Evolutionary conservation across 1,140 invertebrate genomes (phyloP), one percentile per base, ranked within the genome.

Genomic region (Tetragonula clypearis): DNA sequence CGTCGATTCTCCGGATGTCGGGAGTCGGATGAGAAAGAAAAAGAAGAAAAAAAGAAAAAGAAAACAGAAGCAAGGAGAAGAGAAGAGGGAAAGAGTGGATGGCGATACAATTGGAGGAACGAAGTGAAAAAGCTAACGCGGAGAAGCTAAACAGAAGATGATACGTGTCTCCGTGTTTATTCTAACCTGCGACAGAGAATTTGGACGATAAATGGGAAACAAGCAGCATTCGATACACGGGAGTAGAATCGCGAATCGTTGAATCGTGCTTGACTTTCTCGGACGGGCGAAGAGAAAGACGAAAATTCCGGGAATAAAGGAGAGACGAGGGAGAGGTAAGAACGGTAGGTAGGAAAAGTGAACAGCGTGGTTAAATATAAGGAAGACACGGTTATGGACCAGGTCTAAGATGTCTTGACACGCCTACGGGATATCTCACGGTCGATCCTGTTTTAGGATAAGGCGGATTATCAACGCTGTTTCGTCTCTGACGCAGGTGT

Each of bases 1-100:
- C 78, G 79, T 89, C 86, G 89, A 90, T 90, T 87, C 84, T 85
- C 80, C 86, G 86, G 87, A 88, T 88, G 87, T 88, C 76, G 68
- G 30, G 26, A 77, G 62, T 53, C n/a, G 35, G 73, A 77, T 77
- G 21, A 26, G 56, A 49, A 72, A 53, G 17, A n/a, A 26, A 56
- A 23, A 71, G 3, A 71, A 15, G 14, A 15, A 49, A 0, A 41
- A 15, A 21, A 5, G 19, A 4, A 23, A 21, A 30, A 1, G 15
- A 1, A 19, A 1, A 12, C 30, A 30, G 30, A 30, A 30, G 30
- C 30, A 30, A 30, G 30, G 1, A 30, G 30, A 30, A 30, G 1
- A 30, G 30, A 30, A 30, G 30, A 30, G 30, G 30, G 30, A 1
- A 30, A 30, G 30, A 30, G 30, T 1, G 30, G 30, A 30, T 30